Percentiles rank a stretch among this genome's conserved stretches.
These are phyloP conservation scores for rabbit (Oryctolagus cuniculus) DNA, from an alignment of 2,113 vertebrate species.

Conservation along the genomic window DNA sequence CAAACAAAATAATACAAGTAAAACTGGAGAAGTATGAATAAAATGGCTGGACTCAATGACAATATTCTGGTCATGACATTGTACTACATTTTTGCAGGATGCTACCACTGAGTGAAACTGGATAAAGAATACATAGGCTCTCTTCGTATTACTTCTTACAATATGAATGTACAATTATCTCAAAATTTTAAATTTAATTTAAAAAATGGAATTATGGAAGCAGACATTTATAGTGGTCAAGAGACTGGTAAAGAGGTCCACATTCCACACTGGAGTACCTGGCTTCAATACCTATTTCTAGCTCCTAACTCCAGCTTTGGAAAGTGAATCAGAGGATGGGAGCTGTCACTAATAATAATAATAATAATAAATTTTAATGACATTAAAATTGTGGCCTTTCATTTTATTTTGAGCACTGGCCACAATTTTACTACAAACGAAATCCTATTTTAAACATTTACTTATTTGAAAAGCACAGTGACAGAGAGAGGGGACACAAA, in stretches of 20 bases:
- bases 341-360: no score
- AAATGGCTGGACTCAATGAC: not conserved
- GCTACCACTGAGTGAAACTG: not conserved
- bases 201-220: not conserved
- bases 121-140: not conserved
- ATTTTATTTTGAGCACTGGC: not conserved
- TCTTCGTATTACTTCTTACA: constrained; percentile 47
- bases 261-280: no score
- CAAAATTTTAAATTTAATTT: constrained; percentile 23
- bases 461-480: no score
- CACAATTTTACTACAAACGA: not conserved
- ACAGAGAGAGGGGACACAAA: no score
- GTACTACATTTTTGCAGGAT: constrained; percentile 31
- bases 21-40: constrained; percentile 35
- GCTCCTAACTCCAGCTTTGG: no score
- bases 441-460: no score
- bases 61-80: constrained; percentile 26
- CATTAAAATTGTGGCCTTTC: constrained; percentile 29
- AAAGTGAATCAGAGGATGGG: no score
- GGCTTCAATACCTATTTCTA: no score
- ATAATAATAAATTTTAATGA: no score
- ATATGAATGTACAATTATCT: not conserved
- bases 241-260: no score
- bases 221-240: no score
- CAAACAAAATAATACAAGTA: not conserved